Conservation (phyloP, 2,797 vertebrate genomes). For the Myotis vivesi region DNA sequence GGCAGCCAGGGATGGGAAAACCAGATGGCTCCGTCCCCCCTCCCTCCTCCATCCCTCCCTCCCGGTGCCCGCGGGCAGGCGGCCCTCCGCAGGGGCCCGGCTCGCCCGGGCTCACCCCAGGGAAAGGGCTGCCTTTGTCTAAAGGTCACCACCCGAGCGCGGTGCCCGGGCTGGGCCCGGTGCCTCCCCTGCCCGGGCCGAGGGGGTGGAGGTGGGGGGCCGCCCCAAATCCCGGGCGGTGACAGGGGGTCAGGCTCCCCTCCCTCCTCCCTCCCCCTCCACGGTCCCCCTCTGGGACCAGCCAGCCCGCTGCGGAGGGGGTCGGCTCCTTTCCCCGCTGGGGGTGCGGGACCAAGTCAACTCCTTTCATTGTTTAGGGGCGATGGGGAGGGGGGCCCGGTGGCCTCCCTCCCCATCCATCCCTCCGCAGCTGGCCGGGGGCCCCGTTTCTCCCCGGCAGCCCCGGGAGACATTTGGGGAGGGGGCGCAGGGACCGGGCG, state of each 20-base stretch:
- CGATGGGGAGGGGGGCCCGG: conserved; percentile 45
- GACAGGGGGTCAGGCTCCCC: conserved; percentile 54
- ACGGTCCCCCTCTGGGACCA: conserved; percentile 29
- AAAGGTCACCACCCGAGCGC: conserved; percentile 78
- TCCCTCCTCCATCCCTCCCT: conserved; percentile 61
- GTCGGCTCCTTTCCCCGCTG: conserved; percentile 10
- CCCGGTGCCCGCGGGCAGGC: conserved; percentile 60
- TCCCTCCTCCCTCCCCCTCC: neutral
- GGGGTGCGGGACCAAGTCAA: conserved; percentile 51
- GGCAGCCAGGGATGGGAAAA: conserved; percentile 61
- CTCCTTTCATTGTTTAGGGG: conserved; percentile 73
- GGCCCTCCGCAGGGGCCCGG: conserved; percentile 63
- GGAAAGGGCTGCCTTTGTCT: conserved; percentile 78
- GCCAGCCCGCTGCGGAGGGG: conserved; percentile 40
- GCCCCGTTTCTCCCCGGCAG: neutral
- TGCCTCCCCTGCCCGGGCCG: conserved; percentile 53
- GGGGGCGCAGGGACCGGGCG: conserved; percentile 24
- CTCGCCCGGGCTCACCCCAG: conserved; percentile 62
- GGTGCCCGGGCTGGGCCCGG: conserved; percentile 71
- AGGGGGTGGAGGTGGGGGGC: conserved; percentile 41
- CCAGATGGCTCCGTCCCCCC: conserved; percentile 67
- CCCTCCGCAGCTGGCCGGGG: neutral
- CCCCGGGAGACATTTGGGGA: conserved; percentile 29
- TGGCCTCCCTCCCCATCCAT: conserved; percentile 37
- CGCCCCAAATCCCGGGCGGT: conserved; percentile 47